Evolutionary conservation across 2,113 vertebrate species (phyloP), one percentile per base, ranked within the genome.

Genomic region (Ammodytes marinus): DNA sequence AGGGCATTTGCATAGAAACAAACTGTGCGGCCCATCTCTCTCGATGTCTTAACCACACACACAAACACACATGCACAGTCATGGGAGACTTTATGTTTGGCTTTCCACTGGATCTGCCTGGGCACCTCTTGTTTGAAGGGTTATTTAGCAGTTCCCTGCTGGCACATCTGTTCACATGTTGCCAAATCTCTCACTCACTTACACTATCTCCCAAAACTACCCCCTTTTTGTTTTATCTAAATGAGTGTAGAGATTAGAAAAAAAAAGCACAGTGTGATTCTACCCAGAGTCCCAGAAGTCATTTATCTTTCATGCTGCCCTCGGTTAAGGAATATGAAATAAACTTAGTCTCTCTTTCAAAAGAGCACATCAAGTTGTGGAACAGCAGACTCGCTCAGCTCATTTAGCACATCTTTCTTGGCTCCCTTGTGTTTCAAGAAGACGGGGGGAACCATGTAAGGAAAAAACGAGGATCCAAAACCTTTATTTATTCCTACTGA

Each of bases 71-170:
- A 79, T 43, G 63, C 74, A 76, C 65, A 57, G 55, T 11, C 5
- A 6, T 75, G 47, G 69, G 75, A 17, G 47, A 68, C 76, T 80
- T 57, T 78, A 80, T 77, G 61, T 65, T 40, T 60, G 71, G 69
- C 49, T 45, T 82, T 76, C 64, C 60, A 14, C 57, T 66, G 71
- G 80, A 50, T 69, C 57, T 85, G 43, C 35, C 74, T 74, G 19
- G 69, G 52, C 72, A 83, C 79, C 77, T 90, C 77, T 90, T 60
- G 74, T 90, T 91, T 84, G 69, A 67, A 80, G 60, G 43, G 69
- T 89, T 89, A 91, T 93, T 52, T 72, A 89, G 80, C 68, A 82
- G 79, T 55, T 43, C 64, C 89, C 87, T 84, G 79, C 85, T 90
- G 89, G 84, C 66, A 88, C 61, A 74, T 81, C 42, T 75, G 63